Base-by-base conservation (phyloP, 2,888 invertebrate genomes). In the Hyposoter didymator region DNA sequence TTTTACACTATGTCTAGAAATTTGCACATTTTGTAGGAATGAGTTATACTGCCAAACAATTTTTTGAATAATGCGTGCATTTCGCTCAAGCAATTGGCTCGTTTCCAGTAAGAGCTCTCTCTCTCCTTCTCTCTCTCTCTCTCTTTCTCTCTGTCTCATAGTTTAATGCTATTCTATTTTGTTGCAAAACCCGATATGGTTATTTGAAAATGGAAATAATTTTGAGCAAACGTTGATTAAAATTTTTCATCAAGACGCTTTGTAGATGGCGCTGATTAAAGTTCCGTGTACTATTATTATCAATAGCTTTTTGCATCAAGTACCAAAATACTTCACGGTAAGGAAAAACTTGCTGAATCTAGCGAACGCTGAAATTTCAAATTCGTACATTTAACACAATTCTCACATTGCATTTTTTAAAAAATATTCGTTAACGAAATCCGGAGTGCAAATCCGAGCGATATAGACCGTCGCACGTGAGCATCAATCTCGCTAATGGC, bases 401-500 rank as follows among this genome's bases (percentile, higher is more conserved):
- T 59, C 64, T 19, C 45, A 64, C 32, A 32, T 47, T 47, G 75
- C 22, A 17, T 45, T 22, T 17, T 55, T n/a, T 3, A 6, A n/a
- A n/a, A n/a, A n/a, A 49, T n/a, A 10, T 17, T 52, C 7, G 39
- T n/a, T 55, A 8, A 35, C 5, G 17, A 47, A 62, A 28, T 45
- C 32, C n/a, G 19, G 43, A 45, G 67, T 73, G 72, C 72, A 78
- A 67, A 75, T 74, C 52, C 8, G 10, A 69, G 75, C 19, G 39
- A n/a, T 47, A 76, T 78, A 45, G 22, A 45, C 45, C 67, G 12
- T 6, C 1, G 39, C 39, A 52, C 19, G 43, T 59, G 28, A 67
- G 35, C 43, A 12, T 62, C 69, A 70, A 52, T 75, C 55, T 69
- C 17, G 69, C 49, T 79, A 84, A 84, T 84, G 79, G 43, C 69